These are phyloP conservation scores for Dasypogon diadema DNA, from an alignment of 2,888 invertebrate genomes.

Conservation along the genomic window DNA sequence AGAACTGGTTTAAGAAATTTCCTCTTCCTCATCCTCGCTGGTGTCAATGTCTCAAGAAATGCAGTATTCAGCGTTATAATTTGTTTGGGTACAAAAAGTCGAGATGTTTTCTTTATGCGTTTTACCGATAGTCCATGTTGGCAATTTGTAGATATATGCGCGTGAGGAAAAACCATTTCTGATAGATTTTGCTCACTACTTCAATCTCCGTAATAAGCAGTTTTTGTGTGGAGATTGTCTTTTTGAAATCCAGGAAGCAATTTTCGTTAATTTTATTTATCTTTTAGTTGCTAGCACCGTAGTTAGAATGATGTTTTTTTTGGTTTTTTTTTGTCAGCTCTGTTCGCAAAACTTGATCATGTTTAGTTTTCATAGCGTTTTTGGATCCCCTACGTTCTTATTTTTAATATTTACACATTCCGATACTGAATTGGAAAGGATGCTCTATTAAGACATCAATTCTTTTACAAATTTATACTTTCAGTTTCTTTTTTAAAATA, in stretches of 20 bases:
- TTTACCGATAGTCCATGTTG: slow-evolving; percentile 29
- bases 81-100: slow-evolving; percentile 22
- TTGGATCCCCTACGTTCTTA: no score
- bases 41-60: slow-evolving; percentile 44
- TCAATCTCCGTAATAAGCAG: not conserved
- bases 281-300: not conserved
- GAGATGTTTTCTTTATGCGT: slow-evolving; percentile 9
- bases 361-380: no score
- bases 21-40: slow-evolving; percentile 42
- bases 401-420: no score
- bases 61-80: slow-evolving; percentile 47
- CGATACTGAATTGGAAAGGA: no score
- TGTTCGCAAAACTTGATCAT: no score
- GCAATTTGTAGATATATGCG: slow-evolving; percentile 29
- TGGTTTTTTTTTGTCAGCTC: no score
- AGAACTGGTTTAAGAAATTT: slow-evolving; percentile 55
- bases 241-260: not conserved
- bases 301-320: not conserved
- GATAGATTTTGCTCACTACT: not conserved
- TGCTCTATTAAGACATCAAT: no score
- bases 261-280: not conserved
- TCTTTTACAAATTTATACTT: no score
- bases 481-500: no score
- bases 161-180: not conserved
- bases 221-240: not conserved